Base-by-base conservation (phyloP, 2,888 invertebrate genomes). In the Ceraclea dissimilis region DNA sequence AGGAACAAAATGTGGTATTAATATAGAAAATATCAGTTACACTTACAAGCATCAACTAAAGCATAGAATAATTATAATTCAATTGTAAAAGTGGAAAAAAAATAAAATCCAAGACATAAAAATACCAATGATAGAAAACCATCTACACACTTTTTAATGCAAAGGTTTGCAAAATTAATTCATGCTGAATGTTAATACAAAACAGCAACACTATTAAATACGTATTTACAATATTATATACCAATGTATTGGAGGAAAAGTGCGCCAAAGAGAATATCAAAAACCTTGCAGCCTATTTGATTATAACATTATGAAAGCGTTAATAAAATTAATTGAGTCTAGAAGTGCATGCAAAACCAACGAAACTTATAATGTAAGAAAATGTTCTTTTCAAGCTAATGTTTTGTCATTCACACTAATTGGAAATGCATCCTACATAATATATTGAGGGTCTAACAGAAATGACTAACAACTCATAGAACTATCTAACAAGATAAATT, bases 131-230 rank as follows among this genome's bases (percentile, higher is more conserved):
- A 26, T 10, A 26, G 17, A 26, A 49, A 49, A 49, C 49, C 49
- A 49, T 26, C 31, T 49, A 31, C 10, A 2, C n/a, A 8, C 22
- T 17, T 26, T 19, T 26, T 21, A 21, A 49, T 49, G 26, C 17
- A 49, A 49, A 49, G 17, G 26, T 26, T 26, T 26, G 26, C 26
- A 4, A 26, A 6, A 56, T 56, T 50, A 56, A 43, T 34, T 56
- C 56, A 56, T 51, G 44, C 46, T 51, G 51, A 56, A 51, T 51
- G 22, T 56, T 56, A 51, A 56, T 51, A 21, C 31, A 51, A 44
- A 51, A 46, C 46, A 49, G 46, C 22, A 31, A 49, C 26, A 16
- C 31, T 49, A 49, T 26, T 22, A 26, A 50, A 31, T 31, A 33
- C 11, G 31, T 39, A 39, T 39, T 39, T 39, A 39, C 39, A 39